These are phyloP conservation scores for Lobophora halterata DNA, from an alignment of 2,888 invertebrate genomes.

Conservation along the genomic window DNA sequence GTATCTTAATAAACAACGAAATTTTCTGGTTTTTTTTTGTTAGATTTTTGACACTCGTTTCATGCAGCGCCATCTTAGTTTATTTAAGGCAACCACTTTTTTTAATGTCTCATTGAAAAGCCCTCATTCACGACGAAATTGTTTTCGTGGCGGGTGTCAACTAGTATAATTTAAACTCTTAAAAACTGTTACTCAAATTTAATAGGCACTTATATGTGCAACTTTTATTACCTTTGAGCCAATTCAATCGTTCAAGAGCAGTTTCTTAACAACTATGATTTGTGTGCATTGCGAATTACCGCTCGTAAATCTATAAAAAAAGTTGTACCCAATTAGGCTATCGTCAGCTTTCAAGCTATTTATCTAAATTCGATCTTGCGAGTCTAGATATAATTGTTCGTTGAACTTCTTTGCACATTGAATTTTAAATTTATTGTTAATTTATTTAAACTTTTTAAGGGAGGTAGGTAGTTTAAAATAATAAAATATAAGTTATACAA, in stretches of 20 bases:
- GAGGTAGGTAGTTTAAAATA: too few relatives aligned
- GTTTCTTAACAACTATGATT: constrained; percentile 23
- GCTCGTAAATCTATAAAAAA: constrained; percentile 25
- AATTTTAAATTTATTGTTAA: too few relatives aligned
- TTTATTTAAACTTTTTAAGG: too few relatives aligned
- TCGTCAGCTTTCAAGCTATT: constrained; percentile 7
- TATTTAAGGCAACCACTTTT: too few relatives aligned
- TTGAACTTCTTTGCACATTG: neutral
- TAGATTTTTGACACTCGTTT: too few relatives aligned
- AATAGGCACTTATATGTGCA: constrained; percentile 10
- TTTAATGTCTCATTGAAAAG: too few relatives aligned
- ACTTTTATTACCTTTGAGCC: constrained; percentile 16
- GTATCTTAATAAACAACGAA: too few relatives aligned
- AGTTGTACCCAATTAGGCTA: constrained; percentile 18
- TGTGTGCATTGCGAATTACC: constrained; percentile 25
- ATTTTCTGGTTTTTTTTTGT: too few relatives aligned
- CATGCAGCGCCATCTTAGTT: too few relatives aligned
- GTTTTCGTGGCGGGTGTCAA: too few relatives aligned
- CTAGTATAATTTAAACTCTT: constrained; percentile 3
- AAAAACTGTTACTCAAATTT: constrained; percentile 7
- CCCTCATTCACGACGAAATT: too few relatives aligned
- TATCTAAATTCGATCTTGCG: neutral
- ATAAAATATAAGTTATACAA: too few relatives aligned
- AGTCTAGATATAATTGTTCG: neutral
- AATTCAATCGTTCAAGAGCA: constrained; percentile 22